Evolutionary conservation across 2,797 vertebrate genomes (phyloP).

Genomic region (Melanogrammus aeglefinus): DNA sequence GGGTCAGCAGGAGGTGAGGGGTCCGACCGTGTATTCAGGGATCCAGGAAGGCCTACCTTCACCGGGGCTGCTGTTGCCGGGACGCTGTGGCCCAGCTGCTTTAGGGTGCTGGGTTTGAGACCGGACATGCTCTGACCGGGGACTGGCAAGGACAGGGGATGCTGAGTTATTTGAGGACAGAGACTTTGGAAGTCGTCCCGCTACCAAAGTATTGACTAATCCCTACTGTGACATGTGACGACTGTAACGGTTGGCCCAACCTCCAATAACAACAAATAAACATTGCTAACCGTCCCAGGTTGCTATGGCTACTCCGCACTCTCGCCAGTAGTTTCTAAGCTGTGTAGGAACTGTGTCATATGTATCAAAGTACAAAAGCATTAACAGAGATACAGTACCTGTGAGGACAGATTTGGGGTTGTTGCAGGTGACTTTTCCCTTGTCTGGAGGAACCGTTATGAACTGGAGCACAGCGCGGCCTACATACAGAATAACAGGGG

Average conservation of each 20-base stretch:
- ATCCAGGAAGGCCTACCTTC: background rate
- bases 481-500: slow-evolving; percentile 27
- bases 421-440: slow-evolving; percentile 39
- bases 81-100: background rate
- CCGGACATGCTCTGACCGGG: background rate
- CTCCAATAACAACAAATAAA: background rate
- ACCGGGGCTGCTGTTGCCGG: background rate
- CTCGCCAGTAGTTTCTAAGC: background rate
- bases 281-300: background rate
- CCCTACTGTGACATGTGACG: background rate
- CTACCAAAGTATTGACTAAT: background rate
- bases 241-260: background rate
- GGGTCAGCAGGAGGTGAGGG: background rate
- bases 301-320: too few relatives aligned
- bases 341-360: background rate
- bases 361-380: background rate
- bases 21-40: background rate
- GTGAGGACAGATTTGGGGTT: slow-evolving; percentile 30
- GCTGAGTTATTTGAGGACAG: background rate
- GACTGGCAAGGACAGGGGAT: background rate
- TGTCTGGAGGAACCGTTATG: slow-evolving; percentile 55
- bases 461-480: slow-evolving; percentile 60
- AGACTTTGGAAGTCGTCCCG: background rate
- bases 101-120: slow-evolving; percentile 1
- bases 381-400: slow-evolving; percentile 39